Conservation (phyloP, 2,888 invertebrate species). For the Eupithecia pulchellata region DNA sequence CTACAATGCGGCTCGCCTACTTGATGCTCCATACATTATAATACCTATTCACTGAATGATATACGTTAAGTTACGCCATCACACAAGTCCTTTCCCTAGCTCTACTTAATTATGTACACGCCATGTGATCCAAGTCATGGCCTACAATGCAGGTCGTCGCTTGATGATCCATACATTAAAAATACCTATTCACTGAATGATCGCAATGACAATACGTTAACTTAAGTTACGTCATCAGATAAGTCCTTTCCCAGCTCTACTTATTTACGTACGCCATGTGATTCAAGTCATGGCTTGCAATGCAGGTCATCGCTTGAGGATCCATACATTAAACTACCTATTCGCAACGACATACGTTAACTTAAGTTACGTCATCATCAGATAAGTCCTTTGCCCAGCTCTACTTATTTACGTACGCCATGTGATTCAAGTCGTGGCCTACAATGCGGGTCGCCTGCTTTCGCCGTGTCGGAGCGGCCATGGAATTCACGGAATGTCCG, state of each 20-base stretch:
- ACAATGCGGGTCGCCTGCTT: conserved; percentile 7
- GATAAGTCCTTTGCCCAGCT: neutral
- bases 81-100: neutral
- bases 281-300: no score
- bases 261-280: no score
- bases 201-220: neutral
- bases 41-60: neutral
- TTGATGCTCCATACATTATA: no score
- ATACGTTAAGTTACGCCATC: neutral
- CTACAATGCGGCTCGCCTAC: no score
- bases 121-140: no score
- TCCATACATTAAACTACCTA: neutral
- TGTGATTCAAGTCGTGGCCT: conserved; percentile 3
- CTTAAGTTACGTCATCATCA: neutral
- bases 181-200: neutral
- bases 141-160: no score
- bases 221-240: neutral
- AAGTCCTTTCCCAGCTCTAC: neutral
- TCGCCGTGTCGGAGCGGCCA: conserved; percentile 7
- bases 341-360: neutral
- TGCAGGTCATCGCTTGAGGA: no score
- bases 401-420: conserved; percentile 2
- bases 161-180: no score
- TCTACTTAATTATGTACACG: no score
- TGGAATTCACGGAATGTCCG: conserved; percentile 38